Conservation (phyloP, 2,888 invertebrate species). For the Clitarchus hookeri region DNA sequence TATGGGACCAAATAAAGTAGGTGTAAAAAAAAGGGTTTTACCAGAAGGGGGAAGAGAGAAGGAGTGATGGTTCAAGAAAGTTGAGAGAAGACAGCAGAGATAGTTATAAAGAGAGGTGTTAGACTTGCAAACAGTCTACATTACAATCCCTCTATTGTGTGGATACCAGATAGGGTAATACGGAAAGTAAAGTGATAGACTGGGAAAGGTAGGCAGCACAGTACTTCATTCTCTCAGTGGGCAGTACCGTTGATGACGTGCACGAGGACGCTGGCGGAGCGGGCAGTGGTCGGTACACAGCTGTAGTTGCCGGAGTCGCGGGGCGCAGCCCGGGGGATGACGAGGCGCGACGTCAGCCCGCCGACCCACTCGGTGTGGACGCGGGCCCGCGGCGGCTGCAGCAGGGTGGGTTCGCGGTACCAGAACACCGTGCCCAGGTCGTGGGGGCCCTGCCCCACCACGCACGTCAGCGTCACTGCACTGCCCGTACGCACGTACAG, state of each 20-base stretch:
- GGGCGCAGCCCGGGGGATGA: conserved; percentile 73
- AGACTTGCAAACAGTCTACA: too few relatives aligned
- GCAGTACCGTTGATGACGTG: conserved; percentile 82
- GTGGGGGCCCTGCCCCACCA: conserved; percentile 85
- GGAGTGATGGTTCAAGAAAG: too few relatives aligned
- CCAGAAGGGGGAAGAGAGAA: too few relatives aligned
- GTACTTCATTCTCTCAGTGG: neutral
- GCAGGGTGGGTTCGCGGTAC: conserved; percentile 64
- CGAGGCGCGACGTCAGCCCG: conserved; percentile 77
- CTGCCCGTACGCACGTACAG: conserved; percentile 91
- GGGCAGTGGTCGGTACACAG: conserved; percentile 85
- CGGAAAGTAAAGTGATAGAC: too few relatives aligned
- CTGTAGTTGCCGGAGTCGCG: conserved; percentile 89
- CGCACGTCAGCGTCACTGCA: conserved; percentile 83
- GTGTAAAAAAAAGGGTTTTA: too few relatives aligned
- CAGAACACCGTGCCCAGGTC: conserved; percentile 87
- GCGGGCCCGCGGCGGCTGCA: conserved; percentile 58
- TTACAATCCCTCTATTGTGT: too few relatives aligned
- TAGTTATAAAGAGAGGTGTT: too few relatives aligned
- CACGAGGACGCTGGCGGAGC: conserved; percentile 82
- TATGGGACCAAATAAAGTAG: too few relatives aligned
- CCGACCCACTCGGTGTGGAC: conserved; percentile 81
- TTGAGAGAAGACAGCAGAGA: too few relatives aligned
- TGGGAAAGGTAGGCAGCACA: too few relatives aligned
- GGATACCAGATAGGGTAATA: too few relatives aligned